Base-by-base conservation (phyloP, 2,797 vertebrate genomes). In the Caiman crocodilus region DNA sequence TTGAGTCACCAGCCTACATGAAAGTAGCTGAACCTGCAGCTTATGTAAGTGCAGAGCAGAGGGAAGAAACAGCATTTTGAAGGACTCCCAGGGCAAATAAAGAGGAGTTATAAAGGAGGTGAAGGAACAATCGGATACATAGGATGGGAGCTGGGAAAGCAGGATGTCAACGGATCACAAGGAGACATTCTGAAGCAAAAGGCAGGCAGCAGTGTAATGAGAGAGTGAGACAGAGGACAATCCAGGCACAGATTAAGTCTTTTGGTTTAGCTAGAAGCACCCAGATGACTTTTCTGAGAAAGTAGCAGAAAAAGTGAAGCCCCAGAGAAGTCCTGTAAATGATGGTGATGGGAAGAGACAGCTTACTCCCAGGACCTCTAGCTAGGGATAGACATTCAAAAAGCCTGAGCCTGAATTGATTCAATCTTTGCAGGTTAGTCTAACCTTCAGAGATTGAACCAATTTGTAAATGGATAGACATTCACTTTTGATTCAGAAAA, bases 301-400 rank as follows among this genome's bases (percentile, higher is more conserved):
- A 0, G 32, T 85, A 18, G 80, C 61, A 84, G 18, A 20, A 1
- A 5, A 79, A 81, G 64, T 67, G 78, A 57, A 84, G 76, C 26
- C 81, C n/a, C 42, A 1, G 10, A 79, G 82, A 79, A 79, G 30
- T 0, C 0, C 57, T 67, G 90, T 82, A 80, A 0, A 0, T 79
- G 80, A 42, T 4, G 55, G 14, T 0, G 0, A 61, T 82, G 76
- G 81, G 73, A 95, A 84, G 20, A 87, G 82, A 15, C 0, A 0
- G 60, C 81, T 59, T 81, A 71, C 92, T 82, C 85, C 58, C 69
- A 74, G 58, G 79, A 69, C 42, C 61, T 94, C 42, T 50, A 50
- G 42, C 42, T 50, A 50, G 42, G 42, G 42, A 50, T 3, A 50
- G 42, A 50, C 10, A 50, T 50, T 50, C 42, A 50, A 10, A 50